phyloP scores from a whole-genome alignment of 2,888 invertebrate genomes.

The Sacculina carcini region DNA sequence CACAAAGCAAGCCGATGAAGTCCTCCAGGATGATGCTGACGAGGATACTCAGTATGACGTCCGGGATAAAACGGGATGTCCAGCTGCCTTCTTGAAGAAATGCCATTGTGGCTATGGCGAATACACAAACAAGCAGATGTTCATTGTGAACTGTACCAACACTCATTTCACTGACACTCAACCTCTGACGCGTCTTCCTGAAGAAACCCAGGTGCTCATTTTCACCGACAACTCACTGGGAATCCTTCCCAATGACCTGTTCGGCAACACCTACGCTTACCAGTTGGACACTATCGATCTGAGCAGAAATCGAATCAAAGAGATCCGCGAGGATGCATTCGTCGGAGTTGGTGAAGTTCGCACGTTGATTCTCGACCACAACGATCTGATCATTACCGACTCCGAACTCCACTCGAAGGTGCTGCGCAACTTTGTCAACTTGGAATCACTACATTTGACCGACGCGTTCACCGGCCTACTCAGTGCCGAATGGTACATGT shows the following conservation, averaged over 20 bases:
- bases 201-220: conserved; percentile 34
- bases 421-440: conserved; percentile 27
- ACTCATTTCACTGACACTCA: conserved; percentile 30
- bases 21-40: too few relatives aligned
- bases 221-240: conserved; percentile 39
- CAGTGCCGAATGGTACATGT: conserved; percentile 14
- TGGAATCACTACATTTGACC: conserved; percentile 38
- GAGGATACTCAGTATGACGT: too few relatives aligned
- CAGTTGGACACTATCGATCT: conserved; percentile 37
- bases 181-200: conserved; percentile 33
- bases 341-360: conserved; percentile 41
- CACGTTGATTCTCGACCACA: conserved; percentile 39
- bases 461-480: conserved; percentile 32
- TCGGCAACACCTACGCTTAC: conserved; percentile 32
- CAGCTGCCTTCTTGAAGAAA: conserved; percentile 12
- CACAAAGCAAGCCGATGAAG: too few relatives aligned
- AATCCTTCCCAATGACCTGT: conserved; percentile 38
- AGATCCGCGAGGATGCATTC: conserved; percentile 42
- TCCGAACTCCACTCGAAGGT: conserved; percentile 22
- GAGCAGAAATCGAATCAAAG: conserved; percentile 39
- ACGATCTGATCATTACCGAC: conserved; percentile 31
- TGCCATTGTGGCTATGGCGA: conserved; percentile 14
- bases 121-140: conserved; percentile 19
- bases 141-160: conserved; percentile 42
- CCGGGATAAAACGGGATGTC: conserved; percentile 13